phyloP scores from a whole-genome alignment of 1,140 invertebrate species.

The Pseudomyrmex flavicornis region DNA sequence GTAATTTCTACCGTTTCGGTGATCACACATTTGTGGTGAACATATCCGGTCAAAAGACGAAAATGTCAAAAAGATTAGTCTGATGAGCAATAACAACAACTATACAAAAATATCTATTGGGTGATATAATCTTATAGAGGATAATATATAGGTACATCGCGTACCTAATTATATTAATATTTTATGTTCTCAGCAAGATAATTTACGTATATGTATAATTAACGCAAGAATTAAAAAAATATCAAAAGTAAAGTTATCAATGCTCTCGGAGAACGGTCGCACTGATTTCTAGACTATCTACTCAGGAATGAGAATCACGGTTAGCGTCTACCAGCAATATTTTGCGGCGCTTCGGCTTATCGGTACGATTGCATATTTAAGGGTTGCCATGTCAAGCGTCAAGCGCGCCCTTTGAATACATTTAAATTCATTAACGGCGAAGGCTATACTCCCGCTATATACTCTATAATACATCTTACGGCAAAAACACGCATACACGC shows the following conservation, averaged over 20 bases:
- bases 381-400: constrained; percentile 83
- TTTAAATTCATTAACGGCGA: constrained; percentile 83
- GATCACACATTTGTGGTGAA: no score
- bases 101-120: no score
- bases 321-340: constrained; percentile 72
- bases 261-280: background rate
- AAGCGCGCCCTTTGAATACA: constrained; percentile 84
- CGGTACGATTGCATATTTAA: constrained; percentile 81
- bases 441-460: constrained; percentile 67
- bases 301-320: constrained; percentile 79
- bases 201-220: background rate
- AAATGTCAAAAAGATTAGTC: no score
- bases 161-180: no score
- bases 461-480: constrained; percentile 47
- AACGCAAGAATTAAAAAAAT: constrained; percentile 5
- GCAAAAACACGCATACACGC: constrained; percentile 28
- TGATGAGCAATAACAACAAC: no score
- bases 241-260: constrained; percentile 39
- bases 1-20: constrained; percentile 5
- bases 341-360: constrained; percentile 78
- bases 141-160: no score
- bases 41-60: background rate
- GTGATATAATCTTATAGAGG: no score
- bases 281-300: constrained; percentile 19
- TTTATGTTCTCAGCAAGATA: background rate